phyloP scores from a whole-genome alignment of 2,113 vertebrate species.

The Phylloscopus whistleri region DNA sequence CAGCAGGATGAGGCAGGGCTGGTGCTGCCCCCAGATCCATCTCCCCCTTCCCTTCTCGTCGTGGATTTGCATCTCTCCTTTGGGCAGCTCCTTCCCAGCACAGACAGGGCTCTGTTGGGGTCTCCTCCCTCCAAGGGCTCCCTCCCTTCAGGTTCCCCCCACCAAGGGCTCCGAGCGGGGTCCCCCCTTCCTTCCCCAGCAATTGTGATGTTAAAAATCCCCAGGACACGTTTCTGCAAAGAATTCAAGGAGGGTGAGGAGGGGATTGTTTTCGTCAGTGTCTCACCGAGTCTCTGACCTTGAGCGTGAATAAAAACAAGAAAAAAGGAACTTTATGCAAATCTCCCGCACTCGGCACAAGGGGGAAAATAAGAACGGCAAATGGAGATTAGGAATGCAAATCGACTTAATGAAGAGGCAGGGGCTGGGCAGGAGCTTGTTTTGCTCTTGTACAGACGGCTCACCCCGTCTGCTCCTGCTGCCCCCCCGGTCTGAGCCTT shows the following conservation, averaged over 20 bases:
- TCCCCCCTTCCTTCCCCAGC: not conserved
- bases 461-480: not conserved
- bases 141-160: not conserved
- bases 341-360: conserved; percentile 55
- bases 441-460: conserved; percentile 24
- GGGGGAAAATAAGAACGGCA: conserved; percentile 62
- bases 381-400: conserved; percentile 70
- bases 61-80: not conserved
- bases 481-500: conserved; percentile 5
- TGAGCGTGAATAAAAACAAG: conserved; percentile 69
- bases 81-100: not conserved
- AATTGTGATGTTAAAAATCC: conserved; percentile 68
- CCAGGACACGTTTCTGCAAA: conserved; percentile 59
- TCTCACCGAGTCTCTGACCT: conserved; percentile 70
- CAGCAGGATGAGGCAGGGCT: accelerated
- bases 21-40: not conserved
- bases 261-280: conserved; percentile 60
- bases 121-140: not conserved
- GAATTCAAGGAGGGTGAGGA: conserved; percentile 63
- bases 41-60: not conserved
- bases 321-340: conserved; percentile 72
- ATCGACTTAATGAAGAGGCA: conserved; percentile 58
- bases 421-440: conserved; percentile 51
- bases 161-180: not conserved
- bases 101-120: conserved; percentile 17